Conservation (phyloP, 2,888 invertebrate genomes). For the Antitype chi region DNA sequence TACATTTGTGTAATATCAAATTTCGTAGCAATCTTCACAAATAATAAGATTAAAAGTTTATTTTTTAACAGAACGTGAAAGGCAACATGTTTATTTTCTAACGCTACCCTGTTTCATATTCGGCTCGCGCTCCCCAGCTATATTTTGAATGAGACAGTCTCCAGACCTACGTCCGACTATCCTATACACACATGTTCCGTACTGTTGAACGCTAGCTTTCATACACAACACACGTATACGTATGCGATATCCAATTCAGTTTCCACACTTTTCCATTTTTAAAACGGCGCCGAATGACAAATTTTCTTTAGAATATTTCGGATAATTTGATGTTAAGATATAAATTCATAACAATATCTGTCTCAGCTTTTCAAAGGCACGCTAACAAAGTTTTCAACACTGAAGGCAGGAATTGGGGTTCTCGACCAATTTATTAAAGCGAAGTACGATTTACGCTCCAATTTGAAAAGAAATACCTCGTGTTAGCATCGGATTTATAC, state of each 20-base stretch:
- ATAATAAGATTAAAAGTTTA: conserved; percentile 43
- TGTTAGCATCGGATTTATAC: conserved; percentile 57
- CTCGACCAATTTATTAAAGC: conserved; percentile 65
- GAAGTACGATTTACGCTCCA: conserved; percentile 59
- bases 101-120: conserved; percentile 85
- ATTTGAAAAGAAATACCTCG: conserved; percentile 65
- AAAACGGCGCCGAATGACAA: conserved; percentile 58
- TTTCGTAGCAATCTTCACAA: conserved; percentile 29
- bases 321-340: conserved; percentile 58
- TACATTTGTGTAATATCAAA: conserved; percentile 23
- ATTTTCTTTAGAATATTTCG: conserved; percentile 48
- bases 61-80: conserved; percentile 26
- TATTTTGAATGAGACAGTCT: conserved; percentile 85
- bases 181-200: conserved; percentile 74
- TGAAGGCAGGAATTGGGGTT: conserved; percentile 57
- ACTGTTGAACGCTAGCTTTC: conserved; percentile 65
- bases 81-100: conserved; percentile 72
- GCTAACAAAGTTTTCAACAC: conserved; percentile 67
- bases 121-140: conserved; percentile 79
- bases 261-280: conserved; percentile 59
- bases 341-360: conserved; percentile 68
- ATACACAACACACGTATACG: conserved; percentile 51
- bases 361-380: conserved; percentile 63
- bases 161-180: conserved; percentile 80
- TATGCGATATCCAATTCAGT: conserved; percentile 48